These are phyloP conservation scores for Heterocephalus glaber DNA, from an alignment of 2,113 vertebrate species.

Conservation along the genomic window DNA sequence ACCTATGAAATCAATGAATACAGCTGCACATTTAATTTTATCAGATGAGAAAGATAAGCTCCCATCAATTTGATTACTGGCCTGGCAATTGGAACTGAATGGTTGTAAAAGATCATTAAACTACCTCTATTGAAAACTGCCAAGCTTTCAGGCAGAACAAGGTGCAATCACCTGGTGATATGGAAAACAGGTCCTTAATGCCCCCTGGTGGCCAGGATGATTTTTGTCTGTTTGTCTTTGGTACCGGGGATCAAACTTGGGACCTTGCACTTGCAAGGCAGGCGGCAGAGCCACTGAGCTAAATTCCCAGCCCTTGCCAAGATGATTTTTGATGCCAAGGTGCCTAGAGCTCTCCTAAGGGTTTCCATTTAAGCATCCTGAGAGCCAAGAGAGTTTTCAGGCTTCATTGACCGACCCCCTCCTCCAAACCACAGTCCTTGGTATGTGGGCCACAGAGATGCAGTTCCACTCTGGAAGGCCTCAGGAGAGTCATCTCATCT, in stretches of 20 bases:
- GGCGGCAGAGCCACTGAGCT: no score
- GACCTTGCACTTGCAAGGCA: no score
- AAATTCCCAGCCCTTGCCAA: no score
- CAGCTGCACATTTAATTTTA: neutral
- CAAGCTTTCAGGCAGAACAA: neutral
- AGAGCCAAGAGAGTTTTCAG: neutral
- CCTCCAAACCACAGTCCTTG: neutral
- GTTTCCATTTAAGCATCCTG: neutral
- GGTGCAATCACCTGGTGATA: neutral
- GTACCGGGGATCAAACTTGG: no score
- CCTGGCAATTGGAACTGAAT: neutral
- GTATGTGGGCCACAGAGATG: neutral
- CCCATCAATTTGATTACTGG: neutral
- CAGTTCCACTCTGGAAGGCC: neutral
- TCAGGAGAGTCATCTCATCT: neutral
- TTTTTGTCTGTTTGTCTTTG: no score
- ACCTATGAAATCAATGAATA: neutral
- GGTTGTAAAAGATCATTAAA: neutral
- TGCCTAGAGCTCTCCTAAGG: neutral
- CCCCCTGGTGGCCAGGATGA: constrained; percentile 63
- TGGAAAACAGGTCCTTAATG: neutral
- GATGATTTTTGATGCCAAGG: neutral
- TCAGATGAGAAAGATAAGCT: neutral
- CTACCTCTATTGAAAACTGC: neutral
- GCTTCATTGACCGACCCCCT: neutral